phyloP scores from a whole-genome alignment of 2,113 vertebrate genomes.

The Psammodynastes pulverulentus region DNA sequence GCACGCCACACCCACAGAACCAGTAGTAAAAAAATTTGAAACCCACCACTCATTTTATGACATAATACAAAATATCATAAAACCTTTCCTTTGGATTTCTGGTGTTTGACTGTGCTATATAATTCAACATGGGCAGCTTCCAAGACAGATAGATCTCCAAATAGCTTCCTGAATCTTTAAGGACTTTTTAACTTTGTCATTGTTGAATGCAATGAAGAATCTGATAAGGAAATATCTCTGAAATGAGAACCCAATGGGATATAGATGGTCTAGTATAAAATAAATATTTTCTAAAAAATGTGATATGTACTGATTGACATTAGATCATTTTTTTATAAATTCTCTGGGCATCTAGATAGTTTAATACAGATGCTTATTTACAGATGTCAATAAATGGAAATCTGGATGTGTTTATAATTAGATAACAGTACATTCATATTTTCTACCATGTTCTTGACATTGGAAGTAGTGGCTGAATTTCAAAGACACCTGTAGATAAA shows the following conservation, averaged over 20 bases:
- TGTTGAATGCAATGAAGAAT: no score
- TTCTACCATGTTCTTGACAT: not conserved
- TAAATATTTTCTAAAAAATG: conserved; percentile 20
- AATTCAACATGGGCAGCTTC: no score
- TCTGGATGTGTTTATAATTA: not conserved
- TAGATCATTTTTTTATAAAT: not conserved
- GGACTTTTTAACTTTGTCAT: no score
- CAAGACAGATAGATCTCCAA: no score
- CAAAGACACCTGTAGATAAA: not conserved
- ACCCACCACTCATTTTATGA: no score
- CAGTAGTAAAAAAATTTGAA: no score
- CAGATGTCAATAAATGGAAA: not conserved
- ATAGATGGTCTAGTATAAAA: conserved; percentile 6
- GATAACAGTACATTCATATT: not conserved
- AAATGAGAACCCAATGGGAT: not conserved
- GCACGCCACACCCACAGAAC: no score
- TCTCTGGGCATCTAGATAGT: not conserved
- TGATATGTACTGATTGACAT: not conserved
- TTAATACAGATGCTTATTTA: not conserved
- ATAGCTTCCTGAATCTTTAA: no score
- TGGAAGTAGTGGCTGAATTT: not conserved
- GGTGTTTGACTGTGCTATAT: no score
- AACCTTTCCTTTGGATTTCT: not conserved
- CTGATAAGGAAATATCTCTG: not conserved
- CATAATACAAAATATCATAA: not conserved